phyloP scores from a whole-genome alignment of 2,888 invertebrate genomes.

The Harpalus rubripes region DNA sequence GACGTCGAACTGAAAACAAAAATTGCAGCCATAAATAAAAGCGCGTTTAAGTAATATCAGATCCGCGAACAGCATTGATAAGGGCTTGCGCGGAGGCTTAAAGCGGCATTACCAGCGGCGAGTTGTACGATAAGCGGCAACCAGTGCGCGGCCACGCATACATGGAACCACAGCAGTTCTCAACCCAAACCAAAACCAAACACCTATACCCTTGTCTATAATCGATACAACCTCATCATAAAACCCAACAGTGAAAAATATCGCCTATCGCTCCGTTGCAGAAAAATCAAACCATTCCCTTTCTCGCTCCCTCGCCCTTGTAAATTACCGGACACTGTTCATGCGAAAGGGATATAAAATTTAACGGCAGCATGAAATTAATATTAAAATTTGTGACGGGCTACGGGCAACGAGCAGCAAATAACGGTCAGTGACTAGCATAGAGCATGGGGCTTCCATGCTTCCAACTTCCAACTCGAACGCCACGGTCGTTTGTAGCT shows the following conservation, averaged over 20 bases:
- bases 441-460: background rate
- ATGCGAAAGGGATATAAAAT: constrained; percentile 63
- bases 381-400: constrained; percentile 62
- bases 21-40: constrained; percentile 66
- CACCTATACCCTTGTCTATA: constrained; percentile 25
- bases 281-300: constrained; percentile 55
- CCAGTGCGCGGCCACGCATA: constrained; percentile 33
- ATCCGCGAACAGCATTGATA: constrained; percentile 65
- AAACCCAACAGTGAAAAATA: constrained; percentile 34
- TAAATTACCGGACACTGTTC: constrained; percentile 58
- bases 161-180: constrained; percentile 44
- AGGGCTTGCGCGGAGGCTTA: constrained; percentile 56
- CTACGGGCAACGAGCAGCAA: constrained; percentile 48
- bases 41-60: constrained; percentile 65
- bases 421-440: constrained; percentile 25
- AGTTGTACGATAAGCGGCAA: constrained; percentile 57
- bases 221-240: constrained; percentile 38
- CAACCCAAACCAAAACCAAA: constrained; percentile 32
- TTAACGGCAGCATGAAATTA: constrained; percentile 65
- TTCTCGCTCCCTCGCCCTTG: background rate
- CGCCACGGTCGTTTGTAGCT: constrained; percentile 14
- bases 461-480: background rate
- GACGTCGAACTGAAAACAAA: constrained; percentile 65
- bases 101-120: constrained; percentile 57
- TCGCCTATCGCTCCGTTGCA: constrained; percentile 30